A percentile compares a stretch with the other conserved stretches of the same genome.
phyloP scores from a whole-genome alignment of 2,797 vertebrate species.

The Gadopsis bispinosus region DNA sequence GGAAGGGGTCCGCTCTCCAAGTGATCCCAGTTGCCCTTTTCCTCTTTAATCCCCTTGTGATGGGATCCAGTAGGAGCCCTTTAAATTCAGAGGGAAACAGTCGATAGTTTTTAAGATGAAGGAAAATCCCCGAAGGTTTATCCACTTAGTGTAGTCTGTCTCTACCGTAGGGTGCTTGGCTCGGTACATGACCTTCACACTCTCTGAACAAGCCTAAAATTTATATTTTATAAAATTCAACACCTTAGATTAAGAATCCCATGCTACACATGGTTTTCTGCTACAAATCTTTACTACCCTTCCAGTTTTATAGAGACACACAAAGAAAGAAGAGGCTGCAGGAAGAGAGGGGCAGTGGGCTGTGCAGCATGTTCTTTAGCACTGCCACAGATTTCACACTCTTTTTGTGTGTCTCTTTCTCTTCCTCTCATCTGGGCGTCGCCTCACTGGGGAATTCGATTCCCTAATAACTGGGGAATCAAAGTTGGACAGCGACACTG shows the following conservation, averaged over 20 bases:
- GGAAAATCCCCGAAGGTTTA: constrained; percentile 64
- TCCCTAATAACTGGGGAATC: constrained; percentile 85
- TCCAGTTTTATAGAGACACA: constrained; percentile 46
- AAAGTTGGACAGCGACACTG: constrained; percentile 83
- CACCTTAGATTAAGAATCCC: not conserved
- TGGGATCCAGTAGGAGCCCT: constrained; percentile 77
- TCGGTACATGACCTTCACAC: constrained; percentile 52
- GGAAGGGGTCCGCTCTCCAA: constrained; percentile 78
- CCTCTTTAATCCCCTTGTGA: constrained; percentile 78
- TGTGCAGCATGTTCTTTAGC: constrained; percentile 74
- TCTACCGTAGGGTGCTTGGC: constrained; percentile 38
- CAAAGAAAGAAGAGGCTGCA: constrained; percentile 69
- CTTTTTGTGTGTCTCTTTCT: constrained; percentile 79
- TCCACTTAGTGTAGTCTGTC: constrained; percentile 41
- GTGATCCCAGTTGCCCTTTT: constrained; percentile 82
- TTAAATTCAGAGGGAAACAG: constrained; percentile 69
- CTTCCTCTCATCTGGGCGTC: constrained; percentile 76
- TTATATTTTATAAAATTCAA: constrained; percentile 1
- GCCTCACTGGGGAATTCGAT: constrained; percentile 78
- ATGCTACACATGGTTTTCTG: not conserved
- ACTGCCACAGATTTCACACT: constrained; percentile 80
- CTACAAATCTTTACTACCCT: constrained; percentile 24
- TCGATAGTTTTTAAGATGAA: constrained; percentile 78
- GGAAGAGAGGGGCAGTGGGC: constrained; percentile 78
- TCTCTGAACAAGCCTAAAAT: constrained; percentile 14